Evolutionary conservation across 2,888 invertebrate species (phyloP), one percentile per base, ranked within the genome.

Genomic region (Maniola hyperantus): DNA sequence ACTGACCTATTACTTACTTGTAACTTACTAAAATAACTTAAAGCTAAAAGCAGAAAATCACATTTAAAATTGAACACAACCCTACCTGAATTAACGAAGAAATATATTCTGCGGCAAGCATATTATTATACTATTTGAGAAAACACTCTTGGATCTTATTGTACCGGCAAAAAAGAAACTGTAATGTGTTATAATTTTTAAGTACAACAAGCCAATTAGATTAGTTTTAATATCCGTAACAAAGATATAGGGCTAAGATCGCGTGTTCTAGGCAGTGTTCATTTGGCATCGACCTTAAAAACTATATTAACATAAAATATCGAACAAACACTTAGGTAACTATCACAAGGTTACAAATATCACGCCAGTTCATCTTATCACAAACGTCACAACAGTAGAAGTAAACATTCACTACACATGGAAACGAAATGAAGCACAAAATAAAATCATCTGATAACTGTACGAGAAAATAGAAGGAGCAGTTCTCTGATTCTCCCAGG

Each of bases 261-360:
- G 91, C 91, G 91, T 91, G 91, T 91, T 91, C 91, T 86, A 89
- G 81, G 82, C 87, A 85, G 79, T 81, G 81, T 83, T 79, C 81
- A 79, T 83, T 80, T 80, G 79, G 79, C 74, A 76, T 76, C 81
- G 72, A 79, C 81, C 80, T 79, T 83, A 76, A 78, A 77, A 83
- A 82, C 83, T 84, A 81, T 71, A 75, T 73, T 81, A 75, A 73
- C 72, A 71, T 72, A 72, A 75, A 69, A 77, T 55, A 79, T 74
- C 74, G 77, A 68, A 66, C 73, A 77, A 78, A 74, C 73, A 79
- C 79, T 80, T 79, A n/a, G n/a, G n/a, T n/a, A 81, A 77, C 76
- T 88, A 88, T 87, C 89, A 88, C 88, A 88, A 88, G 86, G 87
- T 84, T 84, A 55, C 54, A 55, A 26, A 54, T 63, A 89, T 87